phyloP scores from a whole-genome alignment of 2,888 invertebrate species.

The Iselma pallidipennis region DNA sequence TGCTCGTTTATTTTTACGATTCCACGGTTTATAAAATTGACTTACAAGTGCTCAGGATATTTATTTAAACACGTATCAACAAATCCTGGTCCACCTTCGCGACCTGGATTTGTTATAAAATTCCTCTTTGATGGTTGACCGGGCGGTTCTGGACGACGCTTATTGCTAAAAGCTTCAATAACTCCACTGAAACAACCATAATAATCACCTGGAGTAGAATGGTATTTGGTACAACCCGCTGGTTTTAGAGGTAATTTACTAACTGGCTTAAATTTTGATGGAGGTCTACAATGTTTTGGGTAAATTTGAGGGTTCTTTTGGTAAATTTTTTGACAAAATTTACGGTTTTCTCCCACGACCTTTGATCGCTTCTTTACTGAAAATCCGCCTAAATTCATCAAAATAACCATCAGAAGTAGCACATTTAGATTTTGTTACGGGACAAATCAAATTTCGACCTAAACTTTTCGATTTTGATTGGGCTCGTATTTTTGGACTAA shows the following conservation, averaged over 20 bases:
- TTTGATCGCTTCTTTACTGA: constrained; percentile 50
- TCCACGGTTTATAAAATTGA: too few relatives aligned
- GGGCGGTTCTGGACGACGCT: constrained; percentile 27
- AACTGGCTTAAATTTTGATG: constrained; percentile 34
- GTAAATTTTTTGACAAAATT: neutral
- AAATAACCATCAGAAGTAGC: constrained; percentile 57
- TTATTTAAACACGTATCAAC: constrained; percentile 57
- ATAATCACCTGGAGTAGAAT: constrained; percentile 60
- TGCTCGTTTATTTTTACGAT: constrained; percentile 33
- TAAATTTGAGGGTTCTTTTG: neutral
- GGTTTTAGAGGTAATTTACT: constrained; percentile 46
- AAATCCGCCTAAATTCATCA: constrained; percentile 55
- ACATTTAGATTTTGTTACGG: constrained; percentile 50
- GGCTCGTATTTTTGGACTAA: constrained; percentile 42
- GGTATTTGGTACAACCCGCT: constrained; percentile 51
- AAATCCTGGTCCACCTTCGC: constrained; percentile 61
- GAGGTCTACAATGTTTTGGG: neutral
- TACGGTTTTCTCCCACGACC: constrained; percentile 35
- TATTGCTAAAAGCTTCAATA: constrained; percentile 45
- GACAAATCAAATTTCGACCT: constrained; percentile 47
- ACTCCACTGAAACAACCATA: constrained; percentile 57
- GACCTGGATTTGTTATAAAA: constrained; percentile 50
- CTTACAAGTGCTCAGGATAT: constrained; percentile 54
- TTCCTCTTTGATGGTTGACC: constrained; percentile 28
- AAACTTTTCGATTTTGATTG: constrained; percentile 23